Conservation (phyloP, 1,140 invertebrate species). For the Drosophila lacteicornis region DNA sequence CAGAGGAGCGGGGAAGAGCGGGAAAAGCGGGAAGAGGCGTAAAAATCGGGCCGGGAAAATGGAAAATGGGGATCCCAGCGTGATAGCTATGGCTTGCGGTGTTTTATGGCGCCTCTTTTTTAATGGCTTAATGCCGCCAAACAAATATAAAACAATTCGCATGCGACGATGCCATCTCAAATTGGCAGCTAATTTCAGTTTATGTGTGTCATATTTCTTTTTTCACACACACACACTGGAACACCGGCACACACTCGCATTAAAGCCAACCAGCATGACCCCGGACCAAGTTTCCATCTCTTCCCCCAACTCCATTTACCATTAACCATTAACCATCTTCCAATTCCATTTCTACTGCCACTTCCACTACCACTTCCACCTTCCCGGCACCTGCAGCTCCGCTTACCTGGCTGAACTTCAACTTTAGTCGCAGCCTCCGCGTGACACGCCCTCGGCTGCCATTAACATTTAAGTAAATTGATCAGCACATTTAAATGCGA, state of each 20-base stretch:
- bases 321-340: slow-evolving; percentile 10
- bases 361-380: slow-evolving; percentile 3
- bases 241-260: slow-evolving; percentile 26
- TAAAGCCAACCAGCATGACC: slow-evolving; percentile 66
- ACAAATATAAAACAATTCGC: slow-evolving; percentile 81
- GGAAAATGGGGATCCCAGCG: slow-evolving; percentile 32
- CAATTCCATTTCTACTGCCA: not conserved
- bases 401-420: slow-evolving; percentile 20
- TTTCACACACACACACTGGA: slow-evolving; percentile 22
- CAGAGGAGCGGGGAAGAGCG: not conserved
- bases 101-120: slow-evolving; percentile 66
- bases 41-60: slow-evolving; percentile 11
- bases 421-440: slow-evolving; percentile 21
- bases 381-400: slow-evolving; percentile 19
- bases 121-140: slow-evolving; percentile 78
- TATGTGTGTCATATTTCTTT: slow-evolving; percentile 74
- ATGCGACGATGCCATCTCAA: slow-evolving; percentile 70
- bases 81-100: slow-evolving; percentile 52
- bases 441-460: slow-evolving; percentile 64
- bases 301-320: slow-evolving; percentile 8
- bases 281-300: slow-evolving; percentile 30
- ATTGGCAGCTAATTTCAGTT: slow-evolving; percentile 80
- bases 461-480: slow-evolving; percentile 82
- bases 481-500: slow-evolving; percentile 83
- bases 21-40: not conserved